A percentile compares a stretch with the other conserved stretches of the same genome.
phyloP scores from a whole-genome alignment of 2,797 vertebrate species.

The Meda fulgida region DNA sequence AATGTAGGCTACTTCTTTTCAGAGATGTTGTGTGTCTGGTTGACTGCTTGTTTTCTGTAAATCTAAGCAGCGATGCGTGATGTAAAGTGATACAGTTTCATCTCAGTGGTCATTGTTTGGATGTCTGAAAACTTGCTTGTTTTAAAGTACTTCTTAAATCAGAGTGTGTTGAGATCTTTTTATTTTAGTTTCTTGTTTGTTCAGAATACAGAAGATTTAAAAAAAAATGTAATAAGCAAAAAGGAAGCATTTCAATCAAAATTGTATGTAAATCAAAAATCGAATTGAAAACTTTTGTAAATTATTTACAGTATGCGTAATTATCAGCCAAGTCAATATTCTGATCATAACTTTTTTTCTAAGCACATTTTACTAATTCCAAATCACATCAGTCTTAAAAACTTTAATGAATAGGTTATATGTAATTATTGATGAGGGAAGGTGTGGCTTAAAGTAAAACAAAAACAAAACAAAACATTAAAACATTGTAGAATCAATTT shows the following conservation, averaged over 20 bases:
- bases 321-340: neutral
- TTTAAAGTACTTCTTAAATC: conserved; percentile 1
- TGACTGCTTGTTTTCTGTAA: conserved; percentile 17
- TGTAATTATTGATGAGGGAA: neutral
- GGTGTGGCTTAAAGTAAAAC: too few species aligned
- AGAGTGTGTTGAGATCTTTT: neutral
- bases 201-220: neutral
- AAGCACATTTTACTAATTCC: too few species aligned
- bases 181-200: neutral
- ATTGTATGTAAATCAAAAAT: neutral
- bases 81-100: neutral
- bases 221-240: neutral
- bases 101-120: conserved; percentile 29
- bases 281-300: neutral
- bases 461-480: neutral
- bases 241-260: neutral
- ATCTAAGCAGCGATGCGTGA: conserved; percentile 14
- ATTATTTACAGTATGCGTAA: neutral
- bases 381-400: too few species aligned
- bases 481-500: too few species aligned
- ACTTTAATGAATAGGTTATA: too few species aligned
- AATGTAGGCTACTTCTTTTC: neutral
- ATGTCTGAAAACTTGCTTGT: neutral
- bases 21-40: conserved; percentile 10
- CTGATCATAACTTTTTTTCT: neutral